Evolutionary conservation across 2,888 invertebrate species (phyloP), one percentile per base, ranked within the genome.

Genomic region (Bimastos eiseni): DNA sequence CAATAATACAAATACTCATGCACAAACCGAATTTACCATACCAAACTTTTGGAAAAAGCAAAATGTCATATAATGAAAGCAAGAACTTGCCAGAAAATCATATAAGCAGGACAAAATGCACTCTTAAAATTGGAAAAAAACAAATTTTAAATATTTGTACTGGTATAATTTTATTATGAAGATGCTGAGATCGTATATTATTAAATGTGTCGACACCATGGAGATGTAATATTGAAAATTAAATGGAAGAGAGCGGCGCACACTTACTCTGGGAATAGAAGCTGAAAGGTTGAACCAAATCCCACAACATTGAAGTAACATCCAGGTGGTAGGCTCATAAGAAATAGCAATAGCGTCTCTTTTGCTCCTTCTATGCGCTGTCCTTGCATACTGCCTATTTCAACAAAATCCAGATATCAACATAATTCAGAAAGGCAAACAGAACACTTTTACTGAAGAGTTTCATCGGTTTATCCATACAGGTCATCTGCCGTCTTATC

Each of bases 261-360:
- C 11, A 44, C 92, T 92, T 91, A 93, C 93, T 90, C 89, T 38
- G 92, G 86, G 37, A 94, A 95, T 24, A 95, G 92, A 17, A 92
- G 92, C 33, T 93, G 83, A 91, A 91, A 94, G 0, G 90, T 55
- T 36, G 91, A 91, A 17, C 93, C 94, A 93, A 94, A 94, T 83
- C 93, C 92, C 70, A 94, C 90, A 55, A 94, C 91, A 90, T 94
- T 94, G 91, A 94, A 94, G 49, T 91, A 92, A 89, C 93, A 94
- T 37, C 91, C 93, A 0, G 92, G 88, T n/a, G 94, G 94, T 38
- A 94, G 91, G 92, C 94, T 94, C 91, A 93, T 94, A n/a, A 94
- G 90, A 91, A 94, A 93, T n/a, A 93, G 92, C 21, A 93, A 90
- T 38, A 94, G 91, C 15, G 93, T 93, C 36, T 93, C 93, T 86